phyloP scores from a whole-genome alignment of 2,888 invertebrate genomes.

The Dascillus cervinus region DNA sequence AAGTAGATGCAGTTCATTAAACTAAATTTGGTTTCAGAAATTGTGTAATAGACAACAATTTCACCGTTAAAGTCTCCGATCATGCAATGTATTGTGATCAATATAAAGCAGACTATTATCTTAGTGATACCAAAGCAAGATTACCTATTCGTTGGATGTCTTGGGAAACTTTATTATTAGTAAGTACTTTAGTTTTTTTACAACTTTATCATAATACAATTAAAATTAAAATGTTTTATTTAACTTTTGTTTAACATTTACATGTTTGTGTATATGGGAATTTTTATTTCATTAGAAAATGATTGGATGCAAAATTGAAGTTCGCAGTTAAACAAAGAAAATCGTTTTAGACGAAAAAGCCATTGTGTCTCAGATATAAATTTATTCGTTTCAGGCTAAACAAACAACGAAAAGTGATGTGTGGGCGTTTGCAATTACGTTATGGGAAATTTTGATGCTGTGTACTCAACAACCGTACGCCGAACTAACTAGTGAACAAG shows the following conservation, averaged over 20 bases:
- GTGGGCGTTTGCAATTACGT: conserved; percentile 84
- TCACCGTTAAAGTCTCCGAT: conserved; percentile 73
- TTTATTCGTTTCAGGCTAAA: conserved; percentile 57
- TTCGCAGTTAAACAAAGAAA: too few species aligned
- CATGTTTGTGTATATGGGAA: too few species aligned
- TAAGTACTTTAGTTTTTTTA: conserved; percentile 38
- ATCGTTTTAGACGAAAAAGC: too few species aligned
- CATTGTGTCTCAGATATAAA: too few species aligned
- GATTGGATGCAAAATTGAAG: too few species aligned
- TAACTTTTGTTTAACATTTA: too few species aligned
- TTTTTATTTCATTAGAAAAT: too few species aligned
- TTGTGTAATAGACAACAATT: conserved; percentile 75
- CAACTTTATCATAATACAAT: not conserved
- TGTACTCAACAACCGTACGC: conserved; percentile 75
- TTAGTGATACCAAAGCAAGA: conserved; percentile 71
- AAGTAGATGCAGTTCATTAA: too few species aligned
- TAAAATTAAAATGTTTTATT: too few species aligned
- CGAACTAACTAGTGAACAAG: conserved; percentile 76
- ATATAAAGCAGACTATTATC: conserved; percentile 75
- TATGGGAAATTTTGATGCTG: conserved; percentile 82
- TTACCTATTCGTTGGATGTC: conserved; percentile 91
- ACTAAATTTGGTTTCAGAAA: conserved; percentile 53
- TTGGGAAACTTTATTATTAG: conserved; percentile 79
- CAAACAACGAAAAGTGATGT: conserved; percentile 84
- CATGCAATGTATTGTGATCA: conserved; percentile 79